Evolutionary conservation across 2,113 vertebrate genomes (phyloP).

Genomic region (Sturnira hondurensis): DNA sequence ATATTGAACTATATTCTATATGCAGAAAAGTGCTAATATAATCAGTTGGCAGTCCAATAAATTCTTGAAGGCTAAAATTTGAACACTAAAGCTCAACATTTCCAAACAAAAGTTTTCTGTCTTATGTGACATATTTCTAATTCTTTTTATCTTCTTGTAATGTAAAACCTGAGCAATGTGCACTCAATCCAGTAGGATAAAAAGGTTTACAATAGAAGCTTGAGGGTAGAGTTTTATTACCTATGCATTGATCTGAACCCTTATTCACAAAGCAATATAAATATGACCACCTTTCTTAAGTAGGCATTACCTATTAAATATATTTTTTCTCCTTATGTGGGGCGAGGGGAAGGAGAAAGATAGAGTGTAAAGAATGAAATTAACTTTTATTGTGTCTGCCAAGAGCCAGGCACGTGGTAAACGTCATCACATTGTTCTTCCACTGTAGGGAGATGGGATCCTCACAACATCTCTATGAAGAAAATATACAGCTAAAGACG

Average conservation of each 20-base stretch:
- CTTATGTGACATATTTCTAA: not conserved
- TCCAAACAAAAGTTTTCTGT: not conserved
- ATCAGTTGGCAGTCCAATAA: not conserved
- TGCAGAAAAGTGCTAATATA: not conserved
- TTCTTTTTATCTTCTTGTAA: not conserved
- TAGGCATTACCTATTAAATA: not conserved
- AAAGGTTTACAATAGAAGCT: not conserved
- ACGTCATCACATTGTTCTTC: not conserved
- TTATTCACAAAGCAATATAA: conserved; percentile 18
- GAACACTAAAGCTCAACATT: not conserved
- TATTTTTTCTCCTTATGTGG: not conserved
- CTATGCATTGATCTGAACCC: not conserved
- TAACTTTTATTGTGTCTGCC: not conserved
- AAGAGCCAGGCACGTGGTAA: not conserved
- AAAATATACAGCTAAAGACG: not conserved
- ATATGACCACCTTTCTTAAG: not conserved
- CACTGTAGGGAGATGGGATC: not conserved
- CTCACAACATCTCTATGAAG: not conserved
- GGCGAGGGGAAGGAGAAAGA: not conserved
- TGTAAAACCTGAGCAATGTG: not conserved
- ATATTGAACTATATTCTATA: not conserved
- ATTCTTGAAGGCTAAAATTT: not conserved
- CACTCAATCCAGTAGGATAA: not conserved
- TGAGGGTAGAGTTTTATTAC: not conserved
- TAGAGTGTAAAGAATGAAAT: not conserved